phyloP scores from a whole-genome alignment of 2,888 invertebrate genomes.

The Acrobasis repandana region DNA sequence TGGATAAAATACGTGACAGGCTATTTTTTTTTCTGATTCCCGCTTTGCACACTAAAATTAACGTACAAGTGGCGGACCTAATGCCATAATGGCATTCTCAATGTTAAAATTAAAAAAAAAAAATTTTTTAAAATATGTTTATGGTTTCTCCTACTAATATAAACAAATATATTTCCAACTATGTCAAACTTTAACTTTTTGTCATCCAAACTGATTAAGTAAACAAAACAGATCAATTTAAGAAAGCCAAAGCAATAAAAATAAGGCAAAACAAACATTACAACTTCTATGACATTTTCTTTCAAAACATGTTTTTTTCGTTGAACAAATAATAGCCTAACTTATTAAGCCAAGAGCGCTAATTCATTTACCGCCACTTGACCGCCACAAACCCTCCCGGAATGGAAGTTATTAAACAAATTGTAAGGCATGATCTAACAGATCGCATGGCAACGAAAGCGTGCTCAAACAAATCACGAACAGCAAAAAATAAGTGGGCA shows the following conservation, averaged over 20 bases:
- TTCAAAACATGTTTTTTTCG: conserved; percentile 18
- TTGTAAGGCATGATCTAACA: conserved; percentile 26
- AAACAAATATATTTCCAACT: background rate
- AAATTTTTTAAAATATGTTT: no score
- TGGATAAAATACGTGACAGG: no score
- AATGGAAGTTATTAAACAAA: conserved; percentile 18
- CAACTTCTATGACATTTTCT: background rate
- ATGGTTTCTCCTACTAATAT: no score
- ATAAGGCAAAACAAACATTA: background rate
- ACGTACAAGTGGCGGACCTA: no score
- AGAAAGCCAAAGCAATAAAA: background rate
- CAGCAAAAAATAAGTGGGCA: conserved; percentile 36
- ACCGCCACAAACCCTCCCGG: background rate
- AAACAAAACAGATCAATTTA: conserved; percentile 1
- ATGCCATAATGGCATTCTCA: no score
- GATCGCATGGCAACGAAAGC: conserved; percentile 40
- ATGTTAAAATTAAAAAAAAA: no score
- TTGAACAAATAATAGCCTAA: conserved; percentile 11
- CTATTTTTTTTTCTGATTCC: no score
- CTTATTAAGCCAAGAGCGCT: conserved; percentile 4
- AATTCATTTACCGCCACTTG: background rate
- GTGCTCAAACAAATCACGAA: conserved; percentile 41
- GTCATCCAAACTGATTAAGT: background rate
- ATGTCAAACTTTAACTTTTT: background rate
- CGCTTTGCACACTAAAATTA: no score